Evolutionary conservation across 2,888 invertebrate genomes (phyloP).

Genomic region (Morpho deidamia): DNA sequence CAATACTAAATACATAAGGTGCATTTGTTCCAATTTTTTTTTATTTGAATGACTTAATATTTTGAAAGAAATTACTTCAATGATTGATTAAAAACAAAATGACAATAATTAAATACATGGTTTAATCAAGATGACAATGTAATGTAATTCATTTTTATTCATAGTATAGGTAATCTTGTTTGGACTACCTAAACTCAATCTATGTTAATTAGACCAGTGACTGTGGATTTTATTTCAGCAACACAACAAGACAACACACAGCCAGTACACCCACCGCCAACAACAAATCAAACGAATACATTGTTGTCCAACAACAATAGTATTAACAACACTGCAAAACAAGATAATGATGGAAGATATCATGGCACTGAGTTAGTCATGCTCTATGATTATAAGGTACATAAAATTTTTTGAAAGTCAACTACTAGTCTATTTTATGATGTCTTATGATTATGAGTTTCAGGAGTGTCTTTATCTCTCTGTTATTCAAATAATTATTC

Average conservation of each 20-base stretch:
- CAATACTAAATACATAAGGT: no score
- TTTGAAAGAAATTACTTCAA: not conserved
- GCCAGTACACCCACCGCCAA: conserved; percentile 39
- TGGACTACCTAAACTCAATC: no score
- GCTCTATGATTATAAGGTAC: conserved; percentile 95
- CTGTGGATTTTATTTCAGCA: conserved; percentile 33
- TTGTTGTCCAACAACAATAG: conserved; percentile 35
- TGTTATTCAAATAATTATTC: no score
- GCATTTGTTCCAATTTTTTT: not conserved
- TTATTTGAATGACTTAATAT: not conserved
- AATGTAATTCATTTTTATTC: no score
- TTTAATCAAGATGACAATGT: no score
- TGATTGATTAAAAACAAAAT: not conserved
- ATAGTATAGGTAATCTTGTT: no score
- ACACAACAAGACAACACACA: conserved; percentile 54
- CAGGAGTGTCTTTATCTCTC: no score
- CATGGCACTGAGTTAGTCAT: conserved; percentile 95
- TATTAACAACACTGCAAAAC: conserved; percentile 36
- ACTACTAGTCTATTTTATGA: no score
- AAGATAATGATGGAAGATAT: conserved; percentile 84
- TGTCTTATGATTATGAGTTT: no score
- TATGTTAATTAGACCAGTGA: no score
- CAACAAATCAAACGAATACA: conserved; percentile 41
- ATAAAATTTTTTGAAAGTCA: not conserved
- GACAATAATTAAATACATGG: no score